A percentile compares a stretch with the other conserved stretches of the same genome.
Evolutionary conservation across 2,113 vertebrate genomes (phyloP).

Genomic region (Epinephelus moara): DNA sequence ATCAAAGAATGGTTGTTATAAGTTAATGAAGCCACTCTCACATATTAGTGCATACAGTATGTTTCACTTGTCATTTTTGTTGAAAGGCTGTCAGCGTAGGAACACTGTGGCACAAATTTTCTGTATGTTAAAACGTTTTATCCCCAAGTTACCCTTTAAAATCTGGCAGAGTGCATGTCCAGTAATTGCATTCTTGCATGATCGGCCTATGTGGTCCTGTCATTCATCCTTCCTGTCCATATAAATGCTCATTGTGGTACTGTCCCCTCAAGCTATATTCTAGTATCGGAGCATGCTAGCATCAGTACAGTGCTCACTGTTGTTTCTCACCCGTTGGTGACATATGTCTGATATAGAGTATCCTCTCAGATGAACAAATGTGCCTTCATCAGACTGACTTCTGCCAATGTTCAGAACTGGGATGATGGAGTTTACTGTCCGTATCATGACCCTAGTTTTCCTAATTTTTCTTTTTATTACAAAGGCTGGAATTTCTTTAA

Average conservation of each 20-base stretch:
- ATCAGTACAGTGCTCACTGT: constrained; percentile 74
- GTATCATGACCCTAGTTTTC: constrained; percentile 5
- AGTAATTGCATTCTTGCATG: constrained; percentile 60
- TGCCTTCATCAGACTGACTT: constrained; percentile 58
- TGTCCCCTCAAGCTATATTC: constrained; percentile 69
- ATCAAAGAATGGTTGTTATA: constrained; percentile 41
- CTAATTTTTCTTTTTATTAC: background rate
- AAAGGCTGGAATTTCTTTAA: background rate
- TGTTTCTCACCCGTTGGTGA: constrained; percentile 65
- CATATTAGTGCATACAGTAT: constrained; percentile 5
- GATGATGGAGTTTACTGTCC: constrained; percentile 21
- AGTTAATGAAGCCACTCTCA: constrained; percentile 31
- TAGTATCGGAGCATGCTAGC: constrained; percentile 44
- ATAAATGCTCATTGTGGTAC: constrained; percentile 71
- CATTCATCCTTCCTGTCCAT: constrained; percentile 58
- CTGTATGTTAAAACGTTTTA: constrained; percentile 40
- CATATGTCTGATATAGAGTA: constrained; percentile 59
- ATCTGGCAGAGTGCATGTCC: constrained; percentile 53
- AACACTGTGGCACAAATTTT: constrained; percentile 31
- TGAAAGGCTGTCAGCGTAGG: constrained; percentile 33
- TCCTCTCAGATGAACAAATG: constrained; percentile 67
- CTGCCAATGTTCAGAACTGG: constrained; percentile 44
- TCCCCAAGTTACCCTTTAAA: constrained; percentile 45
- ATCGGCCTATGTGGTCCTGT: constrained; percentile 67
- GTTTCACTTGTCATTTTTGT: constrained; percentile 43